phyloP scores from a whole-genome alignment of 2,113 vertebrate genomes.

The Noctilio leporinus region DNA sequence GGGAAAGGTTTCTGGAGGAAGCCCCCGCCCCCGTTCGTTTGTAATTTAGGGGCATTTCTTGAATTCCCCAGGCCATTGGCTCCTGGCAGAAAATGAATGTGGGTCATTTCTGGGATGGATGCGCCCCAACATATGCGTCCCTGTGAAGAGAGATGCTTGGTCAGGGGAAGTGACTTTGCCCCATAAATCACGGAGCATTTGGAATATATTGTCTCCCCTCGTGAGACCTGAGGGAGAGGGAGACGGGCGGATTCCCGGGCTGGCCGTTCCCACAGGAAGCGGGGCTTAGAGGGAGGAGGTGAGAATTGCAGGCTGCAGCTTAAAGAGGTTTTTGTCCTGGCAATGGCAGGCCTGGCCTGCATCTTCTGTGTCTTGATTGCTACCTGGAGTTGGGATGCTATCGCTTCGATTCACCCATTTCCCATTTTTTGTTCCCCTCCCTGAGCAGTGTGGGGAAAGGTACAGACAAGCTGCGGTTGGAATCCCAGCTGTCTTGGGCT shows the following conservation, averaged over 20 bases:
- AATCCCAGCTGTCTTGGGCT: background rate
- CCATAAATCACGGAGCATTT: conserved; percentile 77
- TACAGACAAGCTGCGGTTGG: background rate
- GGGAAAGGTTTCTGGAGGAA: conserved; percentile 46
- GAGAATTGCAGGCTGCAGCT: background rate
- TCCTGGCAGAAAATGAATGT: conserved; percentile 67
- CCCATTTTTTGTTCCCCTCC: background rate
- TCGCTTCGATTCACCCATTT: accelerated
- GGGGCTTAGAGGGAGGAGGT: conserved; percentile 57
- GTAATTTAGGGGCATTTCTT: conserved; percentile 79
- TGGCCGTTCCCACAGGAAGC: conserved; percentile 65
- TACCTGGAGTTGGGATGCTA: accelerated
- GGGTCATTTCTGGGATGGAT: conserved; percentile 54
- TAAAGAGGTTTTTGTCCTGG: background rate
- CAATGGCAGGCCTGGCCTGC: background rate
- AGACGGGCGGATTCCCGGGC: conserved; percentile 58
- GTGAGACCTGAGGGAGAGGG: conserved; percentile 68
- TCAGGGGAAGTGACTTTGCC: conserved; percentile 60
- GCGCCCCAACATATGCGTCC: conserved; percentile 62
- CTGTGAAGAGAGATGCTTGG: conserved; percentile 60
- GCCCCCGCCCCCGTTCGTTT: conserved; percentile 22
- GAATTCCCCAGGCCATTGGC: conserved; percentile 66
- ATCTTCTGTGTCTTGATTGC: background rate
- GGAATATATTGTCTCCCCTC: conserved; percentile 68
- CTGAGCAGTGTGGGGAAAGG: background rate